Evolutionary conservation across 2,888 invertebrate genomes (phyloP).

Genomic region (Rhabditophanes sp.): DNA sequence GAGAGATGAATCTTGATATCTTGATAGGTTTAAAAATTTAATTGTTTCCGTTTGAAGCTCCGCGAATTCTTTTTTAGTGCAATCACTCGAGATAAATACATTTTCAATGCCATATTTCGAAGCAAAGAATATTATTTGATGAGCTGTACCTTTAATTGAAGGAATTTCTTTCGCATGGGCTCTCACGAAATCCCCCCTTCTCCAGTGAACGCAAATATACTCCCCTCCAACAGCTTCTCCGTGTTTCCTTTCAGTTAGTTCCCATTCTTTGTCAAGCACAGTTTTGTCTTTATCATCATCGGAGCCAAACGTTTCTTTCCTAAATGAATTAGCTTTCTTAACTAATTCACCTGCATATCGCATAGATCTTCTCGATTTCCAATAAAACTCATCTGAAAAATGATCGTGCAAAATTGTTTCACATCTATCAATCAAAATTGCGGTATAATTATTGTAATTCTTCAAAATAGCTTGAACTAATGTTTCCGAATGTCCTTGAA

Average conservation of each 20-base stretch:
- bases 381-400: conserved; percentile 68
- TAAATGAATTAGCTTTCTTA: no score
- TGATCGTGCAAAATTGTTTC: conserved; percentile 71
- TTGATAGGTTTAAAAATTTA: neutral
- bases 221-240: conserved; percentile 50
- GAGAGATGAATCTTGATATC: neutral
- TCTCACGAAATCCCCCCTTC: conserved; percentile 69
- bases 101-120: neutral
- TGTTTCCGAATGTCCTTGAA: conserved; percentile 36
- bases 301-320: conserved; percentile 47
- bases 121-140: no score
- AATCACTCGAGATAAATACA: no score
- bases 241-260: conserved; percentile 3
- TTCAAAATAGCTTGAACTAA: conserved; percentile 18
- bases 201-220: conserved; percentile 69
- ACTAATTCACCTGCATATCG: conserved; percentile 62
- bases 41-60: conserved; percentile 8
- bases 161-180: conserved; percentile 63
- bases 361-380: conserved; percentile 68
- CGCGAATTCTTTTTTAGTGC: conserved; percentile 6
- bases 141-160: conserved; percentile 59
- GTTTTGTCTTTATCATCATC: conserved; percentile 17
- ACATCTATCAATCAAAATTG: conserved; percentile 52
- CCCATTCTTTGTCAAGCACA: conserved; percentile 6
- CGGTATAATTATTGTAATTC: conserved; percentile 9